Evolutionary conservation across 2,888 invertebrate species (phyloP).

Genomic region (Nephrotoma flavescens): DNA sequence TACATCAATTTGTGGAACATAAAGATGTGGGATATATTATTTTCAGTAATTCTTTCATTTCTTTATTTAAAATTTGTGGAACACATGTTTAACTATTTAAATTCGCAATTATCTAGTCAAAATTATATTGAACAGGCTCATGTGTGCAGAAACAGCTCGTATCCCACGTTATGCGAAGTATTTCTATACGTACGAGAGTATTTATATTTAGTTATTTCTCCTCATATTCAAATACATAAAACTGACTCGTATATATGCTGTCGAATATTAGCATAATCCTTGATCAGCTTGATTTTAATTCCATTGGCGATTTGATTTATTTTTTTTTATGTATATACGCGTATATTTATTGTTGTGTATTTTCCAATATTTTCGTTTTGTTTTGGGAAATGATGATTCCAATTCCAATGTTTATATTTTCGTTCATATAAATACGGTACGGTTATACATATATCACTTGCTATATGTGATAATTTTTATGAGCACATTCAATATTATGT

Average conservation of each 20-base stretch:
- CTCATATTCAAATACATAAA: not conserved
- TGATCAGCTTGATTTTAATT: not conserved
- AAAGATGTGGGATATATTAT: no score
- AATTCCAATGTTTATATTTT: not conserved
- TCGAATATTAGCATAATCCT: not conserved
- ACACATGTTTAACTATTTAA: no score
- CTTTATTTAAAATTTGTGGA: no score
- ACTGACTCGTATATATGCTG: not conserved
- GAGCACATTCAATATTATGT: not conserved
- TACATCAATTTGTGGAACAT: no score
- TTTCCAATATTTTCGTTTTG: not conserved
- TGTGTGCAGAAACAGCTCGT: no score
- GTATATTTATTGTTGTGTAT: not conserved
- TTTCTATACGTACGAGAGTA: not conserved
- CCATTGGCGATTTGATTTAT: not conserved
- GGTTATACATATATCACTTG: not conserved
- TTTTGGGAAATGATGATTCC: not conserved
- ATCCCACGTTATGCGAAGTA: not conserved
- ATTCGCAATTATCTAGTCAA: no score
- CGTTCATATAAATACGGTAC: not conserved
- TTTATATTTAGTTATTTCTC: not conserved
- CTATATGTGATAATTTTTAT: not conserved
- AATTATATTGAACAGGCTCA: no score
- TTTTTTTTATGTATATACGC: not conserved
- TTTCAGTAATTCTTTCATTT: no score